Percentiles rank a stretch among this genome's conserved stretches.
Evolutionary conservation across 2,113 vertebrate species (phyloP).

Genomic region (Plecturocebus donacophilus): DNA sequence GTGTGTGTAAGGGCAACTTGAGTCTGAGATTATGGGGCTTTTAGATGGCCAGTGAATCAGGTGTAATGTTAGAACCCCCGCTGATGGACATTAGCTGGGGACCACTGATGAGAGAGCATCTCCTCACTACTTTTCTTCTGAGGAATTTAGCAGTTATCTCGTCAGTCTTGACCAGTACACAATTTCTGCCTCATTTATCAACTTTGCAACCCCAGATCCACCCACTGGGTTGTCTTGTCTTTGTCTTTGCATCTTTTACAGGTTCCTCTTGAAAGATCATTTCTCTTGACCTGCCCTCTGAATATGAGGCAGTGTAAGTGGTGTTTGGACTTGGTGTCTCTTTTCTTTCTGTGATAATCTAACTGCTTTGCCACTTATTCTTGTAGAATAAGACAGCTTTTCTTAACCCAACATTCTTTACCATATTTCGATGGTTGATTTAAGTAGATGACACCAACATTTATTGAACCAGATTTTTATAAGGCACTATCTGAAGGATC

Average conservation of each 20-base stretch:
- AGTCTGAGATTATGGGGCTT: not conserved
- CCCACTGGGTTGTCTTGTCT: not conserved
- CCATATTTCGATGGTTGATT: not conserved
- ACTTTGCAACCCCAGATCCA: not conserved
- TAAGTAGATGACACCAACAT: not conserved
- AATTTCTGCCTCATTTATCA: constrained; percentile 27
- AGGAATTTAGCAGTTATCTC: not conserved
- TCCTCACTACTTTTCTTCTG: not conserved
- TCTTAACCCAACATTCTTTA: not conserved
- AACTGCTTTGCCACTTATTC: not conserved
- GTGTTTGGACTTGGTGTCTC: not conserved
- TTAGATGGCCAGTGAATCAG: not conserved
- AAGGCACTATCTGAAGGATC: not conserved
- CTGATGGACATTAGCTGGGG: not conserved
- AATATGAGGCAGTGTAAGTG: not conserved
- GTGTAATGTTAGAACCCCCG: not conserved
- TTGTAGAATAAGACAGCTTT: not conserved
- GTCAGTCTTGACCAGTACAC: not conserved
- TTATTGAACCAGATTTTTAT: not conserved
- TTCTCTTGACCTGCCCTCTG: not conserved
- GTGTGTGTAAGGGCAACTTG: not conserved
- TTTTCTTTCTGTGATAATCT: not conserved
- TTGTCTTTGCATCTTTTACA: not conserved
- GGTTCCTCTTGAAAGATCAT: not conserved
- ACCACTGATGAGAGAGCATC: not conserved